Evolutionary conservation across 2,113 vertebrate species (phyloP).

Genomic region (Caretta caretta): DNA sequence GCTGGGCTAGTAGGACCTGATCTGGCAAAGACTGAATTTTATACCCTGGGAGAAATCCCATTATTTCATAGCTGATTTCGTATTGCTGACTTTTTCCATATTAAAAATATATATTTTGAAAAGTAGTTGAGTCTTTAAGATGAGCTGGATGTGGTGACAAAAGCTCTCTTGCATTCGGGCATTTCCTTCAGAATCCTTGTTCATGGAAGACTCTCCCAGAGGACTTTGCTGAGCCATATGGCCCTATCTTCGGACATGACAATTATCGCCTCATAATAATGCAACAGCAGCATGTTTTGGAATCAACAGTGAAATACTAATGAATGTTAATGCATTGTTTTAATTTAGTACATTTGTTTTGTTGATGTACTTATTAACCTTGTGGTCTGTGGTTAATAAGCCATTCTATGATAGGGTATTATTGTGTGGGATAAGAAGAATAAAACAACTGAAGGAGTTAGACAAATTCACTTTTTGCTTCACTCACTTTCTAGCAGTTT

Average conservation of each 20-base stretch:
- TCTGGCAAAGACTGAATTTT: background rate
- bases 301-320: conserved; percentile 71
- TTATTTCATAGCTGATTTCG: background rate
- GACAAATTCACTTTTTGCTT: conserved; percentile 30
- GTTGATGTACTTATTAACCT: conserved; percentile 64
- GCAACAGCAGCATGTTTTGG: conserved; percentile 56
- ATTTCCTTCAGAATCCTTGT: conserved; percentile 32
- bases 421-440: conserved; percentile 43
- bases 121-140: conserved; percentile 6
- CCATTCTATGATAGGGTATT: conserved; percentile 55
- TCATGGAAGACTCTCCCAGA: conserved; percentile 53
- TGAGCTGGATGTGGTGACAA: conserved; percentile 13
- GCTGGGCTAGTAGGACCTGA: background rate
- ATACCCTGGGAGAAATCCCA: background rate
- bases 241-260: conserved; percentile 70
- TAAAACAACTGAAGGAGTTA: conserved; percentile 31
- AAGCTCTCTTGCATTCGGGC: background rate
- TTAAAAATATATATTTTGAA: conserved; percentile 45
- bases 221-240: conserved; percentile 56
- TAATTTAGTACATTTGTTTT: conserved; percentile 72
- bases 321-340: conserved; percentile 68
- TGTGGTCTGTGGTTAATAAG: conserved; percentile 69
- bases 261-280: conserved; percentile 67
- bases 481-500: conserved; percentile 42
- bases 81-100: background rate